Evolutionary conservation across 1,140 invertebrate species (phyloP).

Genomic region (Drosophila suzukii): DNA sequence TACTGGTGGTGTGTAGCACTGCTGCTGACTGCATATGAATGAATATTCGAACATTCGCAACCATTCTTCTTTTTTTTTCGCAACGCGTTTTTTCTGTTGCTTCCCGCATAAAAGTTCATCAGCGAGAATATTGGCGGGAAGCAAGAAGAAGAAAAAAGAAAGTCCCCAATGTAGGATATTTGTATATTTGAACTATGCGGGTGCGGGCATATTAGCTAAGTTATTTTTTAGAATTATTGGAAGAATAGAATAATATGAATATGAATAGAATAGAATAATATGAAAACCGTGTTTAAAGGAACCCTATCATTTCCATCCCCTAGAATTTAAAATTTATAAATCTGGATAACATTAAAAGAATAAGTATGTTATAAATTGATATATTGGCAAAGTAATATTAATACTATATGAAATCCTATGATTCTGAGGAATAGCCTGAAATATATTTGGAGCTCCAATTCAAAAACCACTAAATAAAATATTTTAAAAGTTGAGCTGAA

Average conservation of each 20-base stretch:
- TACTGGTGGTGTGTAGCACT: constrained; percentile 30
- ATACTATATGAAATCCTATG: too few relatives aligned
- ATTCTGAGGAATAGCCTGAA: too few relatives aligned
- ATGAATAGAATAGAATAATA: too few relatives aligned
- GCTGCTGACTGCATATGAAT: constrained; percentile 78
- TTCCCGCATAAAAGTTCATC: constrained; percentile 75
- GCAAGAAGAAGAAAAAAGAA: constrained; percentile 58
- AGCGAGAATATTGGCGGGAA: constrained; percentile 71
- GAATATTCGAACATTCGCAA: constrained; percentile 75
- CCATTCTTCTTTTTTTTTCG: constrained; percentile 40
- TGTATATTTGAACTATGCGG: constrained; percentile 23
- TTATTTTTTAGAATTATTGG: background rate
- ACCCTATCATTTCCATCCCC: too few relatives aligned
- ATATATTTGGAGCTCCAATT: too few relatives aligned
- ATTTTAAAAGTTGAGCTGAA: background rate
- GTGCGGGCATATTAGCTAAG: background rate
- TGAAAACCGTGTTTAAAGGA: too few relatives aligned
- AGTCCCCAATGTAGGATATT: constrained; percentile 52
- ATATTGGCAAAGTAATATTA: too few relatives aligned
- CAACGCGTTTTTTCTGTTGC: constrained; percentile 30
- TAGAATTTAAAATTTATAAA: too few relatives aligned
- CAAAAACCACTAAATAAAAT: too few relatives aligned
- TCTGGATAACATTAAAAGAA: too few relatives aligned
- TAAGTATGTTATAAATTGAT: too few relatives aligned
- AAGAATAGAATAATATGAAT: too few relatives aligned